Evolutionary conservation across 2,888 invertebrate species (phyloP), one percentile per base, ranked within the genome.

Genomic region (Dasysyrphus tricinctus): DNA sequence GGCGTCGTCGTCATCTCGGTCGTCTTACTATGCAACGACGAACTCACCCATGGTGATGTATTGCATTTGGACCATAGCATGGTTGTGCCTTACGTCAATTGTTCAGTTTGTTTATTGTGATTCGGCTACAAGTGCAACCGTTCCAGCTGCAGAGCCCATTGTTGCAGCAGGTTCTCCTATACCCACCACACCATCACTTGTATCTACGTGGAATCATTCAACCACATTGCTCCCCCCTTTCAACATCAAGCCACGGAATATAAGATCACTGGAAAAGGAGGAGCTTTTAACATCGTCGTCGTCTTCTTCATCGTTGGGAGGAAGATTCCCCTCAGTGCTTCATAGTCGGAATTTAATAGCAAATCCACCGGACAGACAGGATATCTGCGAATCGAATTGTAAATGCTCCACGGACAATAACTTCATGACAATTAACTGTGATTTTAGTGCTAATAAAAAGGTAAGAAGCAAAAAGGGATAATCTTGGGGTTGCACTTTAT

Each of bases 391-490:
- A 49, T 63, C 67, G 44, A 56, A 57, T 57, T 87, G 86, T 76
- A 72, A 76, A 49, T 87, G 86, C 56, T 61, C 47, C 34, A 79
- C 61, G 67, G 75, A 87, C 61, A 82, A 75, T 65, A 74, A 49
- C 67, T 82, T 82, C 32, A 72, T 81, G 61, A 79, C 79, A 54
- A 82, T 87, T 76, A 88, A 74, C 80, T 88, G 88, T 80, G 84
- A 88, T 88, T 88, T 88, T 80, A 83, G 79, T 78, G 54, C 72
- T 65, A 78, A 81, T 84, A 88, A 84, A 88, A 74, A 78, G 80
- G 88, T 88, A 78, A 88, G 84, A 65, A 63, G 6, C 3, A 67
- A 51, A 67, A 49, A 47, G 56, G 42, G 37, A n/a, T 51, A 39
- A 61, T 42, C 32, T 19, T 39, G 9, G 34, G 42, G 16, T 69